Conservation (phyloP, 2,888 invertebrate genomes). For the Dynastes tityus region DNA sequence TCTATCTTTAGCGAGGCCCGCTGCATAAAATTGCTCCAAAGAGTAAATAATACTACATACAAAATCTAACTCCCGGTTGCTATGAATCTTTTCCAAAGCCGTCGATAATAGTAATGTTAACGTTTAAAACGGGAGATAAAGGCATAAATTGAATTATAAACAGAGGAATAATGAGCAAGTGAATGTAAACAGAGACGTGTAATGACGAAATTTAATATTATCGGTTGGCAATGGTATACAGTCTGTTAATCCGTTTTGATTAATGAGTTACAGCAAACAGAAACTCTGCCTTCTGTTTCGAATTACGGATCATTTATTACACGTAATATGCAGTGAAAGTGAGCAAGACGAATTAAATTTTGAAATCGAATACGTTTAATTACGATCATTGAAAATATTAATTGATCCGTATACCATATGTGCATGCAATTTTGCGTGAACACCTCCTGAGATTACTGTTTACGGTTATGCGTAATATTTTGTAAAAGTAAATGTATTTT, state of each 20-base stretch:
- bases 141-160: not conserved
- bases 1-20: no score
- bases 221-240: slow-evolving; percentile 2
- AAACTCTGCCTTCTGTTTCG: not conserved
- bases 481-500: no score
- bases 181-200: not conserved
- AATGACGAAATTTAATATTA: slow-evolving; percentile 19
- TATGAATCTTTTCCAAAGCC: not conserved
- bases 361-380: not conserved
- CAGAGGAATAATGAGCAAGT: slow-evolving; percentile 6
- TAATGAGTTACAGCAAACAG: not conserved
- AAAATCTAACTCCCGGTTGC: no score
- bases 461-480: no score
- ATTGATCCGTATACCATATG: not conserved
- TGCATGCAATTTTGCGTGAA: not conserved
- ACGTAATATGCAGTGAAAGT: slow-evolving; percentile 11
- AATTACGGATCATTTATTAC: slow-evolving; percentile 12
- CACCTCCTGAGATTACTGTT: no score
- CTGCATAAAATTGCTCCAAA: no score
- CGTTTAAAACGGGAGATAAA: not conserved
- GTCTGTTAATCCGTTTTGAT: slow-evolving; percentile 2
- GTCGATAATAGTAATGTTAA: not conserved
- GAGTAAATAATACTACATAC: no score
- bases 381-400: not conserved
- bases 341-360: slow-evolving; percentile 8